Evolutionary conservation across 2,888 invertebrate genomes (phyloP), one percentile per base, ranked within the genome.

Genomic region (Epirrita christyi): DNA sequence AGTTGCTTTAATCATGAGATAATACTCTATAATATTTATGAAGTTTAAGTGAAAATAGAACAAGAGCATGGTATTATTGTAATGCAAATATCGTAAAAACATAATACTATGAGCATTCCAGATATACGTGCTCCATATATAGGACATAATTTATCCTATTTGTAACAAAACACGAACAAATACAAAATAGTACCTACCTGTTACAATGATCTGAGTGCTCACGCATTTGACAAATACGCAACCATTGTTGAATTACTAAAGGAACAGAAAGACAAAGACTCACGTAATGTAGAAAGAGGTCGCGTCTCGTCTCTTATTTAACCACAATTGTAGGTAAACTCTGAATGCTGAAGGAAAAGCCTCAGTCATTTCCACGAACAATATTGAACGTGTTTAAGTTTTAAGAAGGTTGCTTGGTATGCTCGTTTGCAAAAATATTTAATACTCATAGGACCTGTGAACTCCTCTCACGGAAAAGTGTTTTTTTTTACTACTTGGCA

Each of bases 71-170:
- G 9, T 5, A 29, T 0, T 7, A 32, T 44, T 32, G 32, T 70
- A 67, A 84, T 81, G 77, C 71, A 81, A 83, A 82, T 29, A 8
- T 34, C 10, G 4, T 10, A 34, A 34, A 34, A 34, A 34, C 10
- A 34, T 34, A 2, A 34, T n/a, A 43, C 27, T n/a, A 27, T 34
- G n/a, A 45, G 71, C 72, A 69, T 67, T 73, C 68, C 62, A 74
- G 71, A 75, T 73, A 72, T 64, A 76, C 75, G 75, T 80, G 76
- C 78, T 79, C 75, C 72, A 15, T 38, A 52, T 37, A 78, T 78
- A 82, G 72, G 68, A 80, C 36, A 85, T 85, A 85, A 83, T 83
- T 85, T 83, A 52, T 85, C 79, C 82, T 84, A 84, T 87, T 83
- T 80, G 76, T 77, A 85, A 86, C 80, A 78, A 73, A 80, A 81